Conservation (phyloP, 2,113 vertebrate genomes). For the Atractosteus spatula region DNA sequence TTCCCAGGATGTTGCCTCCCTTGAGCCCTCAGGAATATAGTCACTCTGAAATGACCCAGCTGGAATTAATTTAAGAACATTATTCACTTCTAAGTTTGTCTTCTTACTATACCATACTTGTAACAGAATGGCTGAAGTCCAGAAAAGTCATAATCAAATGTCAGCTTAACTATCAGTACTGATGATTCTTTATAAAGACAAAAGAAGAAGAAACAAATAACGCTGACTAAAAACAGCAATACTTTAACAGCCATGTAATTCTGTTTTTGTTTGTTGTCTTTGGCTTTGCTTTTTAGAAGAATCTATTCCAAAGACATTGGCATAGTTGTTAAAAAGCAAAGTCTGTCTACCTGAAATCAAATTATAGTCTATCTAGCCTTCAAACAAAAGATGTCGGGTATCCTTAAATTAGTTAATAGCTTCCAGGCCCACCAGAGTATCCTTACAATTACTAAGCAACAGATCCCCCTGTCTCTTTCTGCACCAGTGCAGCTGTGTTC, state of each 20-base stretch:
- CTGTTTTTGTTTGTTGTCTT: neutral
- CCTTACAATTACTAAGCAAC: slow-evolving; percentile 33
- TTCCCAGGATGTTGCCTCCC: too few species aligned
- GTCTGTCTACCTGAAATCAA: slow-evolving; percentile 6
- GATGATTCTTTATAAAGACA: too few species aligned
- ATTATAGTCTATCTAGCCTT: neutral
- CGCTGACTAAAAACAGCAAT: neutral
- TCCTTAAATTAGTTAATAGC: slow-evolving; percentile 13
- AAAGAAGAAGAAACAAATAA: too few species aligned
- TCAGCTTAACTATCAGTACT: too few species aligned
- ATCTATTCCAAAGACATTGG: neutral
- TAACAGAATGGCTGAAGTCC: too few species aligned
- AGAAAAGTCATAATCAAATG: too few species aligned
- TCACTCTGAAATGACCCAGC: too few species aligned
- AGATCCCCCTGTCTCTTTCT: slow-evolving; percentile 39
- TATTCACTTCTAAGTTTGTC: neutral
- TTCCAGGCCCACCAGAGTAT: slow-evolving; percentile 33
- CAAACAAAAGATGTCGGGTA: slow-evolving; percentile 14
- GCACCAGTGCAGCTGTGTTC: slow-evolving; percentile 42
- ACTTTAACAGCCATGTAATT: neutral
- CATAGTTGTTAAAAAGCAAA: neutral
- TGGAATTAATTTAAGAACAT: too few species aligned
- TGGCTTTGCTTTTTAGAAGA: neutral
- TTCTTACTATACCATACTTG: neutral
- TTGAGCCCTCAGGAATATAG: too few species aligned